phyloP scores from a whole-genome alignment of 2,113 vertebrate species.

The Dissostichus mawsoni region DNA sequence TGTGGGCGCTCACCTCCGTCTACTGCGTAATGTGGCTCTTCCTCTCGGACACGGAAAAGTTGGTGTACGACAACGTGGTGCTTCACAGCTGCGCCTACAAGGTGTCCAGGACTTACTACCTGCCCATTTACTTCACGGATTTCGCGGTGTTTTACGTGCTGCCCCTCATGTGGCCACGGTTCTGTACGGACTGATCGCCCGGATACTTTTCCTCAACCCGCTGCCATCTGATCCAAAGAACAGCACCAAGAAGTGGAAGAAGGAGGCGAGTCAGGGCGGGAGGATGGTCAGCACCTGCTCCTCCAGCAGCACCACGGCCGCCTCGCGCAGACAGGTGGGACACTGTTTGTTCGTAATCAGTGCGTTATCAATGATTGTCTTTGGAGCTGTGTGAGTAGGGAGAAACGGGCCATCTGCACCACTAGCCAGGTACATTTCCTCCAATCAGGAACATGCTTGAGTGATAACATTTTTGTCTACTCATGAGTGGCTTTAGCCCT shows the following conservation, averaged over 20 bases:
- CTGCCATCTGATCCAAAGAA: slow-evolving; percentile 91
- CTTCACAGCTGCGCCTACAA: slow-evolving; percentile 92
- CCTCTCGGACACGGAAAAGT: slow-evolving; percentile 90
- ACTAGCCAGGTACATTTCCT: not conserved
- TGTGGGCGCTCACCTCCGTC: slow-evolving; percentile 93
- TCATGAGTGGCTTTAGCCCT: not conserved
- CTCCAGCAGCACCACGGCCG: slow-evolving; percentile 89
- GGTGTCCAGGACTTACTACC: slow-evolving; percentile 92
- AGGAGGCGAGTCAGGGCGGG: slow-evolving; percentile 78
- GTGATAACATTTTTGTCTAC: not conserved
- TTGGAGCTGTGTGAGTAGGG: not conserved
- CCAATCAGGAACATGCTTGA: not conserved
- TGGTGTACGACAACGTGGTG: slow-evolving; percentile 87
- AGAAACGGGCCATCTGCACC: not conserved
- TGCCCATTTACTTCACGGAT: slow-evolving; percentile 97
- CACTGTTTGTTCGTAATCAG: slow-evolving; percentile 5
- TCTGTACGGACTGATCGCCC: slow-evolving; percentile 94
- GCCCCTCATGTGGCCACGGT: slow-evolving; percentile 94
- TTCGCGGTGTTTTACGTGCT: slow-evolving; percentile 95
- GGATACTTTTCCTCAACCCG: slow-evolving; percentile 94
- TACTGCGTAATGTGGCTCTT: slow-evolving; percentile 99
- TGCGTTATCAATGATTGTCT: not conserved
- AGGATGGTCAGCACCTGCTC: slow-evolving; percentile 84
- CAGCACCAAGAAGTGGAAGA: slow-evolving; percentile 88
- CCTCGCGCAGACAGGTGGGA: slow-evolving; percentile 95